phyloP scores from a whole-genome alignment of 2,888 invertebrate species.

The Plebejus argus region DNA sequence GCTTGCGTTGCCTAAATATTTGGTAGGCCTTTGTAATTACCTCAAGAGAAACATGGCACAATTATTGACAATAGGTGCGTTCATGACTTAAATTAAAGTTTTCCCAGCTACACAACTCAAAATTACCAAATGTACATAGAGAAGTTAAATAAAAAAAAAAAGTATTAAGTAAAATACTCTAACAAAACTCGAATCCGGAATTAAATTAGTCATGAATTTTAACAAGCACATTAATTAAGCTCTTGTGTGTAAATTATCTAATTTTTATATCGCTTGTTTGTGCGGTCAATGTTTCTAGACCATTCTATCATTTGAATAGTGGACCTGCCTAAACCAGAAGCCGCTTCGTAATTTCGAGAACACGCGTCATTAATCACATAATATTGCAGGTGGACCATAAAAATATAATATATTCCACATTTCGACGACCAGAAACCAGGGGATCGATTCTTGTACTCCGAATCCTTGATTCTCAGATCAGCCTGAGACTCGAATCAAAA shows the following conservation, averaged over 20 bases:
- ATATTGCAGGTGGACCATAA: not conserved
- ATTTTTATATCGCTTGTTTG: not conserved
- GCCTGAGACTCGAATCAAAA: not conserved
- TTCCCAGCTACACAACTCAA: not conserved
- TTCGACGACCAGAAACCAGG: not conserved
- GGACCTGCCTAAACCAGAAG: not conserved
- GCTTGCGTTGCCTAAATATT: too few relatives aligned
- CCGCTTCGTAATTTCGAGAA: not conserved
- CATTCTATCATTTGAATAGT: not conserved
- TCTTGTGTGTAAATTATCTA: constrained; percentile 1
- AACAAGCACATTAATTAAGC: not conserved
- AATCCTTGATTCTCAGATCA: not conserved
- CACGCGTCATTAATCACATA: not conserved
- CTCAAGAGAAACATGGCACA: too few relatives aligned
- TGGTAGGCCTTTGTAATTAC: too few relatives aligned
- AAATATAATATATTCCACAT: not conserved
- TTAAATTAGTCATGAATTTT: not conserved
- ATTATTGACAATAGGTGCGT: not conserved
- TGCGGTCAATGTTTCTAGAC: constrained; percentile 10
- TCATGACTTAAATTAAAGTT: not conserved
- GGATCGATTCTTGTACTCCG: not conserved
- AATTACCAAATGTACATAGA: not conserved
- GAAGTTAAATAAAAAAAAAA: not conserved
- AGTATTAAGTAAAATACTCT: not conserved
- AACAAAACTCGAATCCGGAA: not conserved